Evolutionary conservation across 2,888 invertebrate genomes (phyloP).

Genomic region (Heliconius sara): DNA sequence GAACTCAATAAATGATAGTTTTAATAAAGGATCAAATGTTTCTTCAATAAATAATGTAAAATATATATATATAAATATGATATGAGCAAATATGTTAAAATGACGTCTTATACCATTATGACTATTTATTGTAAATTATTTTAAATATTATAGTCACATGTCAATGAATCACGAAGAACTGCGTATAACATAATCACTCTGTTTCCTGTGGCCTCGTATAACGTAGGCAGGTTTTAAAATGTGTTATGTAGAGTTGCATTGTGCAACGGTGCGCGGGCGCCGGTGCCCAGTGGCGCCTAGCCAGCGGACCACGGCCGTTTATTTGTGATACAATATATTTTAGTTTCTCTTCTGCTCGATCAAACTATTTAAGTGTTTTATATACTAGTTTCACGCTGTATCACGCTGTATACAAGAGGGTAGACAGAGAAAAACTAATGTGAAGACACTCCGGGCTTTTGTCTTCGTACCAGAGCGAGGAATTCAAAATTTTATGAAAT

Average conservation of each 20-base stretch:
- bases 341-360: constrained; percentile 38
- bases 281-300: constrained; percentile 55
- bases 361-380: constrained; percentile 33
- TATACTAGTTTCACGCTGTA: no score
- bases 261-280: constrained; percentile 52
- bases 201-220: constrained; percentile 11
- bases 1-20: constrained; percentile 1
- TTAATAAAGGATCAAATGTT: neutral
- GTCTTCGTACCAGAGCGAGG: no score
- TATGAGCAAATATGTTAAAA: neutral
- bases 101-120: neutral
- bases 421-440: no score
- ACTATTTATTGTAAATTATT: neutral
- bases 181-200: neutral
- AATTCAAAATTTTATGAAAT: no score
- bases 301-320: constrained; percentile 57
- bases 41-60: no score
- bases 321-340: constrained; percentile 56
- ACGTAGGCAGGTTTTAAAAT: constrained; percentile 25
- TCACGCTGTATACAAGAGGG: no score
- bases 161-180: neutral
- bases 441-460: no score
- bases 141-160: neutral
- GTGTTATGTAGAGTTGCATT: constrained; percentile 48
- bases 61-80: no score